A percentile compares a stretch with the other conserved stretches of the same genome.
These are phyloP conservation scores for Sciurus vulgaris DNA, from an alignment of 2,797 vertebrate species.

Conservation along the genomic window DNA sequence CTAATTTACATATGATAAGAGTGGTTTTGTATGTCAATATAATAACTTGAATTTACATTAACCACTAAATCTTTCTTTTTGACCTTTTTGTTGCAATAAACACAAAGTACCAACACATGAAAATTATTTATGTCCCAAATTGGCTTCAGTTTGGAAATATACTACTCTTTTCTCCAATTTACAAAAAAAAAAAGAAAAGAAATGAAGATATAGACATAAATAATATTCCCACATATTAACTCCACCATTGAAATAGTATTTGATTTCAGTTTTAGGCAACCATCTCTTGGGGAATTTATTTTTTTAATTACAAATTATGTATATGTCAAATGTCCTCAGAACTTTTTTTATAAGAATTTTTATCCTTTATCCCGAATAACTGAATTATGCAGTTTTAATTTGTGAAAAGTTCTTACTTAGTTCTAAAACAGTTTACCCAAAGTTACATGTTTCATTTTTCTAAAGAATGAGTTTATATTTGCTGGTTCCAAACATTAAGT, in stretches of 20 bases:
- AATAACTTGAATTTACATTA: slow-evolving; percentile 45
- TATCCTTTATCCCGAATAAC: not conserved
- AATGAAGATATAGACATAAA: not conserved
- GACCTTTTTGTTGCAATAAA: not conserved
- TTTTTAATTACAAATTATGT: not conserved
- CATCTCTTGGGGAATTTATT: not conserved
- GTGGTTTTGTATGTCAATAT: not conserved
- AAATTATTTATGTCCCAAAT: slow-evolving; percentile 19
- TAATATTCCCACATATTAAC: not conserved
- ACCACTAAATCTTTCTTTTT: not conserved
- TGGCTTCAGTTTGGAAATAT: not conserved
- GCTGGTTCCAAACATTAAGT: not conserved
- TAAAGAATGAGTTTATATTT: not conserved
- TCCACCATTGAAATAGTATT: not conserved
- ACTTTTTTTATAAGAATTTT: not conserved
- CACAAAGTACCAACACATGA: not conserved
- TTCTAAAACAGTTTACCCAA: not conserved
- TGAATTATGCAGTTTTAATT: not conserved
- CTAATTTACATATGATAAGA: slow-evolving; percentile 64
- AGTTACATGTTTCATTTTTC: not conserved
- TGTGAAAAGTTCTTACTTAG: not conserved
- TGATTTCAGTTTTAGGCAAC: not conserved
- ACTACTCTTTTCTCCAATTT: not conserved
- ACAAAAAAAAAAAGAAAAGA: not conserved
- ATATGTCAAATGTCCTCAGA: not conserved